Conservation (phyloP, 2,797 vertebrate species). For the Mareca strepera region DNA sequence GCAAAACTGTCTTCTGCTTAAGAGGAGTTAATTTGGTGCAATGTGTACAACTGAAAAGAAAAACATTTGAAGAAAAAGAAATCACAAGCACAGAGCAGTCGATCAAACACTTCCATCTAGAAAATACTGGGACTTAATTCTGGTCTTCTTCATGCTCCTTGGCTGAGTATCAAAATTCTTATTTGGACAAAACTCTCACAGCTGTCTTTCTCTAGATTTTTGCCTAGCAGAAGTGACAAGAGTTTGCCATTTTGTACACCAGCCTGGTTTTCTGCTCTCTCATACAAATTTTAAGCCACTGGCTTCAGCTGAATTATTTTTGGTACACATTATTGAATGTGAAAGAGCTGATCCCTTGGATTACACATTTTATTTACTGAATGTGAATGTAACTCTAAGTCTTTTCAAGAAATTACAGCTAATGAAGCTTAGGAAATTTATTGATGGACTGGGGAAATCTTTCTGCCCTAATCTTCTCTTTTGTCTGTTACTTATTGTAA, state of each 20-base stretch:
- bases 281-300: slow-evolving; percentile 50
- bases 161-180: slow-evolving; percentile 65
- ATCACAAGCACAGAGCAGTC: background rate
- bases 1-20: slow-evolving; percentile 7
- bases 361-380: slow-evolving; percentile 54
- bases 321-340: slow-evolving; percentile 39
- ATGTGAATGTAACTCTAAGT: slow-evolving; percentile 45
- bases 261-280: slow-evolving; percentile 58
- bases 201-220: slow-evolving; percentile 64
- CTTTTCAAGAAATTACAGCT: slow-evolving; percentile 56
- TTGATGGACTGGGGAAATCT: slow-evolving; percentile 38
- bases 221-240: slow-evolving; percentile 54
- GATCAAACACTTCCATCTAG: slow-evolving; percentile 40
- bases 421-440: slow-evolving; percentile 59
- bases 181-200: slow-evolving; percentile 63
- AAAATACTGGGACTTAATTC: slow-evolving; percentile 65
- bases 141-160: slow-evolving; percentile 62
- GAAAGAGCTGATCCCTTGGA: slow-evolving; percentile 49
- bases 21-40: background rate
- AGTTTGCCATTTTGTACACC: slow-evolving; percentile 51
- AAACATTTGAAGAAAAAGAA: slow-evolving; percentile 3
- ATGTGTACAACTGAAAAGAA: slow-evolving; percentile 14
- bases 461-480: slow-evolving; percentile 50
- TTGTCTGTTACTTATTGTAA: slow-evolving; percentile 58
- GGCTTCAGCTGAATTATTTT: slow-evolving; percentile 66